Evolutionary conservation across 2,797 vertebrate genomes (phyloP).

Genomic region (Danionella dracula): DNA sequence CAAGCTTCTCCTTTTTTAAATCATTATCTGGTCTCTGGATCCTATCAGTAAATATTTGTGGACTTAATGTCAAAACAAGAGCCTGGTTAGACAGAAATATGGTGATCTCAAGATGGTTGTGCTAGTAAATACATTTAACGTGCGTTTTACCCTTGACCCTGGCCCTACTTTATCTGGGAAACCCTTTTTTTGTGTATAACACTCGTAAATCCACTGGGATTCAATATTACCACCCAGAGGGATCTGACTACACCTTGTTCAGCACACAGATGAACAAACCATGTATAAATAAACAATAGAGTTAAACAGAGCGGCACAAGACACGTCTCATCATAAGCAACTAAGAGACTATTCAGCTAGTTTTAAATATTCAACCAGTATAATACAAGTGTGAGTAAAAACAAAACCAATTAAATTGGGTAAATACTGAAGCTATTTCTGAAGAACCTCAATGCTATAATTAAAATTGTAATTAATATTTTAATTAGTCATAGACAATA

Average conservation of each 20-base stretch:
- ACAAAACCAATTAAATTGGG: too few species aligned
- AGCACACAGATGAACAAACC: not conserved
- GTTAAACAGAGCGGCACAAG: not conserved
- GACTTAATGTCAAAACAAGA: slow-evolving; percentile 77
- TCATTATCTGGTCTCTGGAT: slow-evolving; percentile 73
- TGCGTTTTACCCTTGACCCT: slow-evolving; percentile 71
- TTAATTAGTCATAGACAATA: too few species aligned
- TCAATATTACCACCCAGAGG: slow-evolving; percentile 37
- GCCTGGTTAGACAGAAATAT: slow-evolving; percentile 65
- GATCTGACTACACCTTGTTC: slow-evolving; percentile 37
- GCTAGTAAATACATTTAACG: slow-evolving; percentile 67
- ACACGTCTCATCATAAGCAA: not conserved
- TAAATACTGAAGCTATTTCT: too few species aligned
- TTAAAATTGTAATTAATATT: too few species aligned
- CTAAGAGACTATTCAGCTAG: not conserved
- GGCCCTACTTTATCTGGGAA: slow-evolving; percentile 65
- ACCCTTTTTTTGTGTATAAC: slow-evolving; percentile 56
- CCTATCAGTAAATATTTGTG: slow-evolving; percentile 80
- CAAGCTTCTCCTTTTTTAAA: slow-evolving; percentile 55
- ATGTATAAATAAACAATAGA: not conserved
- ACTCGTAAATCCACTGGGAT: slow-evolving; percentile 61
- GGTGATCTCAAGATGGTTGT: slow-evolving; percentile 57
- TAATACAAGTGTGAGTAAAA: too few species aligned
- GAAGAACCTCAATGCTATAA: too few species aligned
- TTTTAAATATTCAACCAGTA: slow-evolving; percentile 1